These are phyloP conservation scores for Metalampra italica DNA, from an alignment of 2,888 invertebrate species.

Conservation along the genomic window DNA sequence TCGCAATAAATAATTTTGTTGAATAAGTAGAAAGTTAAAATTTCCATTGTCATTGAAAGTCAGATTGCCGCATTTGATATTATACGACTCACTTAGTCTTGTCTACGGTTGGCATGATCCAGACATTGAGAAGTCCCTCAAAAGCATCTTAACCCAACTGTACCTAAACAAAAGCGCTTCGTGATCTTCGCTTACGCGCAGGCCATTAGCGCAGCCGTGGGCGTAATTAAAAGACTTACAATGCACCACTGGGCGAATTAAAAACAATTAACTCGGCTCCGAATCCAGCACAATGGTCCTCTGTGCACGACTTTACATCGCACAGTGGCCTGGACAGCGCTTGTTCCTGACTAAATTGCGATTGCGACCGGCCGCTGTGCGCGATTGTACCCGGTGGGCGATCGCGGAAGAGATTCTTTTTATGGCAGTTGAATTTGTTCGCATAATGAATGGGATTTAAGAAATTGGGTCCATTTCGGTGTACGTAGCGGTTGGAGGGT, in stretches of 20 bases:
- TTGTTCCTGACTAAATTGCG: constrained; percentile 28
- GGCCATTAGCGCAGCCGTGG: constrained; percentile 66
- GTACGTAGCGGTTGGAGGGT: no score
- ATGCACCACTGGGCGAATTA: constrained; percentile 66
- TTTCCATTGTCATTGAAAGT: no score
- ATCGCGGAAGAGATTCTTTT: constrained; percentile 27
- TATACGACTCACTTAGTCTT: no score
- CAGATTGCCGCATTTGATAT: no score
- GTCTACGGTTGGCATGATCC: no score
- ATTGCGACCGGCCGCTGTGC: constrained; percentile 15
- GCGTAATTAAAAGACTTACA: constrained; percentile 76
- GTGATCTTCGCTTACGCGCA: constrained; percentile 53
- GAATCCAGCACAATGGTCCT: constrained; percentile 69
- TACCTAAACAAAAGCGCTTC: constrained; percentile 57
- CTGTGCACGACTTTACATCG: constrained; percentile 48
- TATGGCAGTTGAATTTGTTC: constrained; percentile 19
- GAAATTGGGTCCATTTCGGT: not conserved
- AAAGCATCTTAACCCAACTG: constrained; percentile 40
- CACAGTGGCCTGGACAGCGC: constrained; percentile 13
- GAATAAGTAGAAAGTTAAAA: no score
- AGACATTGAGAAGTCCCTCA: constrained; percentile 4
- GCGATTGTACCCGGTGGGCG: constrained; percentile 20
- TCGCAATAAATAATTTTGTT: no score
- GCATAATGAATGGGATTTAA: not conserved
- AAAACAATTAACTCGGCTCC: constrained; percentile 71